Conservation (phyloP, 2,888 invertebrate genomes). For the Trachelus troglodyta region DNA sequence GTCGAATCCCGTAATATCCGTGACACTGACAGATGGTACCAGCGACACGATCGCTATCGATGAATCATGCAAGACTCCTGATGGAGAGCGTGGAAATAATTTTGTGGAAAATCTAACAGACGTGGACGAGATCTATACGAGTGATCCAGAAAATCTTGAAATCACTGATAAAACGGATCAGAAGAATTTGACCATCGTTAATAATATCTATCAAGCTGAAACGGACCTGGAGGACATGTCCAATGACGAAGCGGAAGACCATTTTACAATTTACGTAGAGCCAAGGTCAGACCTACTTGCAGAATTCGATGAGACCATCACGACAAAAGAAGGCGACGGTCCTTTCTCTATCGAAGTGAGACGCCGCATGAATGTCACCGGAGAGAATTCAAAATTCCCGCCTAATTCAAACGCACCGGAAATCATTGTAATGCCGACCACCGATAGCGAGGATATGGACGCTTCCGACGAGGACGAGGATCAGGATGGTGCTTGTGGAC, state of each 20-base stretch:
- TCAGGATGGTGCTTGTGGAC: slow-evolving; percentile 46
- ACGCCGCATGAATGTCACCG: slow-evolving; percentile 46
- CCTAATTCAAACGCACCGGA: slow-evolving; percentile 30
- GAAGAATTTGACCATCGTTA: slow-evolving; percentile 36
- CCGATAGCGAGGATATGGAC: slow-evolving; percentile 61
- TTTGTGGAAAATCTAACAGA: slow-evolving; percentile 58
- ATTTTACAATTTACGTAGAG: slow-evolving; percentile 46
- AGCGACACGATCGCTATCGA: slow-evolving; percentile 26
- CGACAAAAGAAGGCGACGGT: slow-evolving; percentile 61
- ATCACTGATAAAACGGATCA: slow-evolving; percentile 12
- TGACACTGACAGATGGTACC: slow-evolving; percentile 39
- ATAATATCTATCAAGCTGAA: slow-evolving; percentile 46
- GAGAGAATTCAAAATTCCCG: slow-evolving; percentile 11
- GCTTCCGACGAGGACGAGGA: slow-evolving; percentile 61
- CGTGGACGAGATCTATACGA: slow-evolving; percentile 59
- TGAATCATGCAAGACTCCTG: slow-evolving; percentile 23
- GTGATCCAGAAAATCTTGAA: slow-evolving; percentile 47
- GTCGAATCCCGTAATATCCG: slow-evolving; percentile 51
- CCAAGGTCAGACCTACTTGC: slow-evolving; percentile 50
- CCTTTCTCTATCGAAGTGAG: slow-evolving; percentile 61
- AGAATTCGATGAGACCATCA: slow-evolving; percentile 57
- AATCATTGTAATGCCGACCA: slow-evolving; percentile 45
- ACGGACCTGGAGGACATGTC: slow-evolving; percentile 61
- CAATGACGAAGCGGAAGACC: slow-evolving; percentile 49
- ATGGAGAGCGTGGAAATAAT: slow-evolving; percentile 31